Conservation (phyloP, 2,797 vertebrate species). For the Novumbra hubbsi region DNA sequence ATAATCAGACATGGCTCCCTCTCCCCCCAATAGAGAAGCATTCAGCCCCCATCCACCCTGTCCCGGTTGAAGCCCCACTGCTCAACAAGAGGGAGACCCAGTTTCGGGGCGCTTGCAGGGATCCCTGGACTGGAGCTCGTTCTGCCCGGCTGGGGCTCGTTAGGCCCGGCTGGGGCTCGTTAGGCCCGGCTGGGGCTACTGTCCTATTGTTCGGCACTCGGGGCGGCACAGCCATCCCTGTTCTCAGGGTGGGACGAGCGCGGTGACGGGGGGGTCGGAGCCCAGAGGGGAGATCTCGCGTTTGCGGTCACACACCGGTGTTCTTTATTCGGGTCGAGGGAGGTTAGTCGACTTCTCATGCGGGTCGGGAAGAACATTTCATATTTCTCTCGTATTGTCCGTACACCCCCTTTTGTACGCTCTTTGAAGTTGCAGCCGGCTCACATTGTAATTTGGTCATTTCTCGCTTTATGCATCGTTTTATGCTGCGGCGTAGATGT, state of each 20-base stretch:
- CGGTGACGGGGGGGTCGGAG: no score
- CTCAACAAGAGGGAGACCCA: constrained; percentile 59
- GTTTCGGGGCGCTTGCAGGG: constrained; percentile 55
- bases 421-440: no score
- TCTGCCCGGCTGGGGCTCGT: constrained; percentile 30
- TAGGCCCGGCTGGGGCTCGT: constrained; percentile 42
- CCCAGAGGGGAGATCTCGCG: no score
- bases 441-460: no score
- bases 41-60: constrained; percentile 2
- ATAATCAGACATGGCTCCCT: background rate
- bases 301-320: no score
- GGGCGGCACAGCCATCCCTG: constrained; percentile 10
- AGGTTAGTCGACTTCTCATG: no score
- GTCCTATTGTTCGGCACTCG: constrained; percentile 53
- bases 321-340: no score
- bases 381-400: no score
- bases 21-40: background rate
- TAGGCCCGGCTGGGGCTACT: constrained; percentile 27
- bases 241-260: constrained; percentile 28
- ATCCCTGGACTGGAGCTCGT: constrained; percentile 42
- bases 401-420: no score
- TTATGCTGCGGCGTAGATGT: no score
- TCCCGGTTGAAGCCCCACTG: constrained; percentile 53
- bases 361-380: no score
- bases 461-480: no score